These are phyloP conservation scores for Chloropsis cyanopogon DNA, from an alignment of 2,113 vertebrate genomes.

Conservation along the genomic window DNA sequence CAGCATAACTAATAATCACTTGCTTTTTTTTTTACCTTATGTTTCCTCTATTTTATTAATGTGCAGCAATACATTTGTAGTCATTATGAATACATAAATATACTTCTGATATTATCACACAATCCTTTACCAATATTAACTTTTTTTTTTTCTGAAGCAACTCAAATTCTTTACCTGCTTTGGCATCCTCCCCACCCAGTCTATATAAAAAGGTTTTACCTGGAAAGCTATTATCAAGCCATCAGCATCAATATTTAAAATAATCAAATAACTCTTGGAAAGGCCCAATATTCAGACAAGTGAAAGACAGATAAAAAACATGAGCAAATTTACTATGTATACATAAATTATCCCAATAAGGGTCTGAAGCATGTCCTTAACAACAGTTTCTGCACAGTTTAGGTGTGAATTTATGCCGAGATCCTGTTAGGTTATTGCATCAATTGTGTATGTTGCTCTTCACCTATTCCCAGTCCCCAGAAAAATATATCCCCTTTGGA, in stretches of 20 bases:
- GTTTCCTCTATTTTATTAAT: neutral
- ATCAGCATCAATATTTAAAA: neutral
- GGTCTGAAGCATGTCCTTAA: neutral
- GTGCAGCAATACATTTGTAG: neutral
- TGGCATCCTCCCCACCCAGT: neutral
- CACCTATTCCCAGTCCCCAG: neutral
- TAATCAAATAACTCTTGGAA: neutral
- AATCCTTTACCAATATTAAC: neutral
- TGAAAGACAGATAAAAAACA: neutral
- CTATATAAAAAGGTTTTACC: neutral
- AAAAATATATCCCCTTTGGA: neutral
- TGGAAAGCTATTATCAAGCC: neutral
- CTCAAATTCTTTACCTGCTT: neutral
- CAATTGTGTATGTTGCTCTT: neutral
- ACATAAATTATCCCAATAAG: neutral
- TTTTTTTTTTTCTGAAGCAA: neutral
- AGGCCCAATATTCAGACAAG: neutral
- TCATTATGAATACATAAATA: neutral
- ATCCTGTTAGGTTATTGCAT: neutral
- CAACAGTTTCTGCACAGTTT: neutral
- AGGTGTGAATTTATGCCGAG: neutral
- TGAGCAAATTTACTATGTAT: neutral
- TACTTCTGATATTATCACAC: neutral
- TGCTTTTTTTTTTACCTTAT: neutral
- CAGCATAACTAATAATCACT: neutral